Conservation (phyloP, 1,140 invertebrate species). For the Drosophila funebris region DNA sequence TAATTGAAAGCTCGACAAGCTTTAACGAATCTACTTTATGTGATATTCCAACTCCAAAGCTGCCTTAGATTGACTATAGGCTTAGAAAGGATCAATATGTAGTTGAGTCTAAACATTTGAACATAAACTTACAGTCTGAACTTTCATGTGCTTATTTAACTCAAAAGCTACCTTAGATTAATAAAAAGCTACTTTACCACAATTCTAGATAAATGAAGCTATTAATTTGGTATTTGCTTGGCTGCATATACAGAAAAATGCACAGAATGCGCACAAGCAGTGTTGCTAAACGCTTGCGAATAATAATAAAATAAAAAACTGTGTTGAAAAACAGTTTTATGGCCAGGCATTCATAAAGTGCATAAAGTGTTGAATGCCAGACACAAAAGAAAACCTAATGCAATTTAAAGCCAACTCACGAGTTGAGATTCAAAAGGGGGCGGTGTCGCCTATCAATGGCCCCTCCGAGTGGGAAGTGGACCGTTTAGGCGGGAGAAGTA, state of each 20-base stretch:
- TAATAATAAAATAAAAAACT: background rate
- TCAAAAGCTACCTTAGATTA: background rate
- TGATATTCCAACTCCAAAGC: no score
- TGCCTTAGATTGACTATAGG: no score
- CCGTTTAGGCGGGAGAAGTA: background rate
- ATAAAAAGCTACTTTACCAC: background rate
- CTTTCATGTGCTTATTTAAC: background rate
- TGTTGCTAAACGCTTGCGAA: background rate
- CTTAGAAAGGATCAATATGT: no score
- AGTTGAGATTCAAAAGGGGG: background rate
- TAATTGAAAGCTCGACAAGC: no score
- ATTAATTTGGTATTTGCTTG: no score
- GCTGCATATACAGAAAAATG: no score
- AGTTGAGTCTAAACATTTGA: no score
- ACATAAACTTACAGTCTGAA: background rate
- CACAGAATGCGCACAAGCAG: no score
- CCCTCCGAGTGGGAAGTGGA: background rate
- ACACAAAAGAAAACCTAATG: slow-evolving; percentile 25
- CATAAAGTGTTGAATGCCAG: slow-evolving; percentile 20
- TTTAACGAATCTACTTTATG: no score
- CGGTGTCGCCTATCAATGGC: slow-evolving; percentile 29
- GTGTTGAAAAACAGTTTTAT: slow-evolving; percentile 17
- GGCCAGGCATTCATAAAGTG: slow-evolving; percentile 11
- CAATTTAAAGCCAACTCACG: slow-evolving; percentile 20
- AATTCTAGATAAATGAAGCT: no score